phyloP scores from a whole-genome alignment of 2,888 invertebrate genomes.

The Saturnia japonica region DNA sequence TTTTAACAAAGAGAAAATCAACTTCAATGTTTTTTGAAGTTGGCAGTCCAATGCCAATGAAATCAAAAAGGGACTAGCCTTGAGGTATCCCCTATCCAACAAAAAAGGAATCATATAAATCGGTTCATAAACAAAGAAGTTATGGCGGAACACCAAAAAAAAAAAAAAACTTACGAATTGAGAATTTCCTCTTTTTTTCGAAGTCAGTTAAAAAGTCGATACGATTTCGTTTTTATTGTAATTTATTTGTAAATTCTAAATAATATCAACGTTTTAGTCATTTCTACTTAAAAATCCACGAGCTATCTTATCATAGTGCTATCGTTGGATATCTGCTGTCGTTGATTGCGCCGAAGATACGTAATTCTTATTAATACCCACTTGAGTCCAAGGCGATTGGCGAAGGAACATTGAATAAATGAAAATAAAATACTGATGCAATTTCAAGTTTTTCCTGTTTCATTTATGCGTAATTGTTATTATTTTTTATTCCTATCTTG shows the following conservation, averaged over 20 bases:
- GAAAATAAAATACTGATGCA: background rate
- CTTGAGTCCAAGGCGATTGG: constrained; percentile 14
- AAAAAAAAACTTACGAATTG: too few relatives aligned
- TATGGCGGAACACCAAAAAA: too few relatives aligned
- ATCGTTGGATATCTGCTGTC: constrained; percentile 2
- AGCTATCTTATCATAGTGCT: background rate
- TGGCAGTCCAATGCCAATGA: too few relatives aligned
- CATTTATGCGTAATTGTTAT: background rate
- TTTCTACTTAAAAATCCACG: background rate
- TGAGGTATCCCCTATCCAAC: too few relatives aligned
- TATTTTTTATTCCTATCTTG: background rate
- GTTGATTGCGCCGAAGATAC: background rate
- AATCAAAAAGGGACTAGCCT: too few relatives aligned
- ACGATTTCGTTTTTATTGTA: background rate
- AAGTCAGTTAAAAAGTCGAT: too few relatives aligned
- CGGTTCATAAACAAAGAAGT: too few relatives aligned
- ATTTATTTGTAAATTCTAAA: constrained; percentile 1
- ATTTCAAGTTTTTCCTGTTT: background rate
- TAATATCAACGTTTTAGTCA: background rate
- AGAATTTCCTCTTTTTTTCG: too few relatives aligned
- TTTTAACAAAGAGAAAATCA: too few relatives aligned
- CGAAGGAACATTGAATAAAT: background rate
- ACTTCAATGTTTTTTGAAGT: too few relatives aligned
- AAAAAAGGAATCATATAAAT: too few relatives aligned
- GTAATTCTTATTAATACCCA: constrained; percentile 17